A percentile compares a stretch with the other conserved stretches of the same genome.
Evolutionary conservation across 92 coral and sea anemone genomes (phyloP).

Genomic region (Muricea muricata): DNA sequence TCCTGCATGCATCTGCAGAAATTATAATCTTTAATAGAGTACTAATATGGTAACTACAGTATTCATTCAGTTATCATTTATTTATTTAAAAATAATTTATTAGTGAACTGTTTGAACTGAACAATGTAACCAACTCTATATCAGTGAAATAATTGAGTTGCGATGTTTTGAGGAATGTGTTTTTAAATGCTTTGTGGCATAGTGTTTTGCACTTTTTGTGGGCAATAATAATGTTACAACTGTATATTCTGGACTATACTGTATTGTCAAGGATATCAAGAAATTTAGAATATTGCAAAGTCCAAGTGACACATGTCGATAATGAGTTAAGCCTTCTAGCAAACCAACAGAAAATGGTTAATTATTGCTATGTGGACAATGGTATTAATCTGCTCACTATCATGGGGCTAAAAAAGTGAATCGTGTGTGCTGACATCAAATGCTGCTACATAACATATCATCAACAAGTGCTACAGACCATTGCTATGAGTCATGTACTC

Average conservation of each 20-base stretch:
- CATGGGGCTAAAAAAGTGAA: background rate
- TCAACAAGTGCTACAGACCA: background rate
- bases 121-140: background rate
- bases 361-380: background rate
- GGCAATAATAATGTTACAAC: background rate
- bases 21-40: background rate
- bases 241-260: background rate
- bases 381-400: background rate
- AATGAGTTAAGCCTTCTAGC: background rate
- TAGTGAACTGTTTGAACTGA: constrained; percentile 1
- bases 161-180: constrained; percentile 21
- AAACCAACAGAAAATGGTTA: background rate
- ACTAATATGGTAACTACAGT: background rate
- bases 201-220: constrained; percentile 9
- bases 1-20: background rate
- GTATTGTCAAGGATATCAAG: background rate
- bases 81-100: background rate
- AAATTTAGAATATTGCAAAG: background rate
- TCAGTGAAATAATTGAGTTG: no score
- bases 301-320: background rate
- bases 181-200: background rate
- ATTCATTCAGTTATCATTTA: no score
- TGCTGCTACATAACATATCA: no score
- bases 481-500: no score
- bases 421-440: no score